Percentiles rank a stretch among this genome's conserved stretches.
Evolutionary conservation across 2,797 vertebrate species (phyloP).

Genomic region (Ctenopoma kingsleyae): DNA sequence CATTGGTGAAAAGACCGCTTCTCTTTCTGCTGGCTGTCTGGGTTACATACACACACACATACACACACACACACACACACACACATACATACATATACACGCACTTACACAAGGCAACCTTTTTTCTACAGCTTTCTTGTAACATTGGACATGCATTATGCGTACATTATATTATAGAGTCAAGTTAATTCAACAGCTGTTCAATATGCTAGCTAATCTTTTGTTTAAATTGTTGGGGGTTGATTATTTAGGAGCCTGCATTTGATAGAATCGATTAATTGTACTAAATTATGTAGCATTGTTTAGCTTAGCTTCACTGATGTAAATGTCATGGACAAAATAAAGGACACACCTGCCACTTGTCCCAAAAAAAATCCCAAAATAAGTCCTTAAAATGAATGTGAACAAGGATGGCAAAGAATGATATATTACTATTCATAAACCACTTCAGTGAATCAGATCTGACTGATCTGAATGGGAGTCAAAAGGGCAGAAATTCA

Average conservation of each 20-base stretch:
- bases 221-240: too few species aligned
- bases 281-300: too few species aligned
- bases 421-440: constrained; percentile 15
- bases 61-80: constrained; percentile 38
- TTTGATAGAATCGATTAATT: too few species aligned
- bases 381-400: too few species aligned
- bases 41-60: constrained; percentile 54
- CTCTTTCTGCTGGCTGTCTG: constrained; percentile 72
- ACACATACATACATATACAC: constrained; percentile 35
- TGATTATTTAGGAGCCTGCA: too few species aligned
- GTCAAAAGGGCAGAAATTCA: constrained; percentile 1
- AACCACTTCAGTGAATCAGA: constrained; percentile 20
- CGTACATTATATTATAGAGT: too few species aligned
- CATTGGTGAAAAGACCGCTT: constrained; percentile 78
- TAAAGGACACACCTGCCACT: too few species aligned
- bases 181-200: too few species aligned
- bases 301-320: too few species aligned
- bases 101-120: constrained; percentile 7
- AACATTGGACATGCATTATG: background rate
- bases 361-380: too few species aligned
- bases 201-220: too few species aligned
- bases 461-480: constrained; percentile 22
- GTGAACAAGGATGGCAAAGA: background rate
- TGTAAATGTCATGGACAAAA: too few species aligned
- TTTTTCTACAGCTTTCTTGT: constrained; percentile 1